A percentile compares a stretch with the other conserved stretches of the same genome.
Conservation (phyloP, 2,113 vertebrate genomes). For the Dipodomys spectabilis region DNA sequence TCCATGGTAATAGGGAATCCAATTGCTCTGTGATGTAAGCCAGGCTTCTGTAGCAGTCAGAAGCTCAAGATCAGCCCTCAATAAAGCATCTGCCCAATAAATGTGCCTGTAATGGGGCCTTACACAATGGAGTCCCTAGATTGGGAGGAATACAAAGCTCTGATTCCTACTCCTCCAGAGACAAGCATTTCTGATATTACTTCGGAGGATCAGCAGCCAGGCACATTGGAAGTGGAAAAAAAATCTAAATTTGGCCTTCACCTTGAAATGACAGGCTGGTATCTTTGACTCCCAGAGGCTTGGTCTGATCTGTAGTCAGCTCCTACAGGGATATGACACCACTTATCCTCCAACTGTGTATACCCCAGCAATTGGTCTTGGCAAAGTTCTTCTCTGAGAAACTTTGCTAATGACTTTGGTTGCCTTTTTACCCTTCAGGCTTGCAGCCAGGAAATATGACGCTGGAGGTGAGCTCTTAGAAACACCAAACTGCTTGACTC, state of each 20-base stretch:
- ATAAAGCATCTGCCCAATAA: neutral
- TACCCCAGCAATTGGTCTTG: neutral
- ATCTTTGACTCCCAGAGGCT: neutral
- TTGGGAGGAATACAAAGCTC: neutral
- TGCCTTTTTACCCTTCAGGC: constrained; percentile 36
- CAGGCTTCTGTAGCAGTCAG: neutral
- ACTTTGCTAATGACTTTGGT: constrained; percentile 8
- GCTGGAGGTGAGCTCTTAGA: neutral
- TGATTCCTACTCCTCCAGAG: neutral
- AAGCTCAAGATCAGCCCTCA: neutral
- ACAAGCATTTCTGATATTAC: constrained; percentile 7
- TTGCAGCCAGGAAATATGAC: constrained; percentile 39
- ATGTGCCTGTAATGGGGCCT: neutral
- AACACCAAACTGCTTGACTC: neutral
- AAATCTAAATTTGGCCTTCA: constrained; percentile 5
- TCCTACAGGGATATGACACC: neutral
- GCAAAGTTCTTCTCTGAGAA: constrained; percentile 37
- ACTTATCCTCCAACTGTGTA: fast-evolving
- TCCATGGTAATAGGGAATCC: neutral
- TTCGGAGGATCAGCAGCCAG: neutral
- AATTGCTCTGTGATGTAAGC: neutral
- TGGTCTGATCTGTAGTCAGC: neutral
- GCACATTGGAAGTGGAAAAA: no score
- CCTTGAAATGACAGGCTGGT: neutral
- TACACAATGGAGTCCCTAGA: neutral